Base-by-base conservation (phyloP, 2,797 vertebrate genomes). In the Syngnathus rostellatus region DNA sequence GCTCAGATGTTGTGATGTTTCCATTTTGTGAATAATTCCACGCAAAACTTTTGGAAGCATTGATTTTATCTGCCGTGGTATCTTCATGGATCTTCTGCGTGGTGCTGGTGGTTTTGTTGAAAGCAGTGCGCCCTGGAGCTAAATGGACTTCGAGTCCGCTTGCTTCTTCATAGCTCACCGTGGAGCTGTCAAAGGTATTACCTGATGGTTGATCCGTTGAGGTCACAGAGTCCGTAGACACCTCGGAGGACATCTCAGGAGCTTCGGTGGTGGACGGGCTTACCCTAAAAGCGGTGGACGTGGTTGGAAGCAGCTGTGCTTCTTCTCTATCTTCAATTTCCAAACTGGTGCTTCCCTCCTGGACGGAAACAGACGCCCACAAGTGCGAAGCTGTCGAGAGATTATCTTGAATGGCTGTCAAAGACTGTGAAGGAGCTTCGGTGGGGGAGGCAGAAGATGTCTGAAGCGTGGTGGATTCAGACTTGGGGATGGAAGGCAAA, bases 341-440 rank as follows among this genome's bases (percentile, higher is more conserved):
- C 70, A 80, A 55, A 66, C 70, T 84, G 63, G 77, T 68, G 55
- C 87, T 88, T 66, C 85, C 87, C 46, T 89, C 87, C 19, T 75
- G 81, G 60, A 45, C 77, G 21, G 77, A 80, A 64, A 55, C 65
- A 21, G 81, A 75, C 38, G 78, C 79, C 82, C 79, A 77, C 25
- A 72, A 6, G 14, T 74, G 73, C 16, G 12, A 21, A 6, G 21
- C 4, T 25, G 74, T 39, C 1, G 76, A 48, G 81, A 76, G 41
- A 78, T 54, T 43, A 68, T 73, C 2, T 1, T 72, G 64, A 25
- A 10, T 8, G 31, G 54, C 17, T 4, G 78, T 81, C 31, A 37
- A 66, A 43, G 66, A 48, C 55, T 79, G 55, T 50, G 62, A 21
- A 11, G 79, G 25, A 43, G 66, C 14, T 23, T 21, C 25, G 46